Evolutionary conservation across 2,888 invertebrate genomes (phyloP), one percentile per base, ranked within the genome.

Genomic region (Rhagium mordax): DNA sequence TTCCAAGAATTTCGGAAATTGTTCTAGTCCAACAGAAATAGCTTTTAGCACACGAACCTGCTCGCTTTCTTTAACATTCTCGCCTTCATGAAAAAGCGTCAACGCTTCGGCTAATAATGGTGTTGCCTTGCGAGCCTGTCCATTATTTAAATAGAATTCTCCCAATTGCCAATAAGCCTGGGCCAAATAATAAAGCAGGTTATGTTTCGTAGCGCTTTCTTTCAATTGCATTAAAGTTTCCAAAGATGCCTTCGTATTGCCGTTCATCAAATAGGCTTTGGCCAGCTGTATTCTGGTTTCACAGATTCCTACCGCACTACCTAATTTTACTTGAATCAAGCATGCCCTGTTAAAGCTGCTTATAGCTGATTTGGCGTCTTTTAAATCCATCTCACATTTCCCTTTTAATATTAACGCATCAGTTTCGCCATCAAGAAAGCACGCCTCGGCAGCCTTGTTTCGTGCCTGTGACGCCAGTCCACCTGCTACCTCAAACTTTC

Each of bases 401-500:
- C 91, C 91, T 57, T 90, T 90, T 77, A 90, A 87, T 61, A 90
- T 86, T 6, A 90, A 87, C 0, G 91, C 90, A 76, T 90, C 89
- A 0, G 90, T 90, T 61, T 87, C 88, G 76, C 89, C 90, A 0
- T 84, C 79, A 10, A 85, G 85, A 77, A 88, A 88, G 59, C 87
- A 84, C 51, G 90, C 91, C 83, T 91, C 91, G 57, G 81, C 85
- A 1, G 91, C 91, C 76, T 90, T 85, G 70, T 90, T 88, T 79
- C 89, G 89, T 0, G 91, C 91, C 70, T 90, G 81, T 0, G 88
- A 85, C 1, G 90, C 87, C 5, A 90, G 83, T 74, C 89, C 85
- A 72, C 89, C 88, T 0, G 90, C 88, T 74, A 88, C 88, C 1
- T 86, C 81, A 0, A 88, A 82, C 76, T 91, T 89, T 0, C 67